phyloP scores from a whole-genome alignment of 2,113 vertebrate genomes.

The Sigmodon hispidus region DNA sequence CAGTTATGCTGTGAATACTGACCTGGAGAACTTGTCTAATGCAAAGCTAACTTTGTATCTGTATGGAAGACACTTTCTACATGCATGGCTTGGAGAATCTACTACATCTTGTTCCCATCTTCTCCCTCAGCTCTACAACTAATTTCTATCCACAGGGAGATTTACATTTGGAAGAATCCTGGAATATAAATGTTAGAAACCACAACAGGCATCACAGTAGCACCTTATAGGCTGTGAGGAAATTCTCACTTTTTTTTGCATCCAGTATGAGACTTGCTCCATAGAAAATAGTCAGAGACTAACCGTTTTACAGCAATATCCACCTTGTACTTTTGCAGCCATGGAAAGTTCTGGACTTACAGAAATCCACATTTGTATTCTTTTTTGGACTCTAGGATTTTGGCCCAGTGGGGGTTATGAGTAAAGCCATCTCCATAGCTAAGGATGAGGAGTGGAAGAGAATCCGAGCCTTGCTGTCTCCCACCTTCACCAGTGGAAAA shows the following conservation, averaged over 20 bases:
- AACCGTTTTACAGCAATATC: neutral
- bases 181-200: neutral
- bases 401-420: slow-evolving; percentile 48
- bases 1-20: neutral
- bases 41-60: neutral
- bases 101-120: neutral
- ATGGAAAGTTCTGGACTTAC: neutral
- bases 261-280: neutral
- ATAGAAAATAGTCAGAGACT: neutral
- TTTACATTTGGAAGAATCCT: neutral
- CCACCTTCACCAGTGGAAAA: slow-evolving; percentile 90
- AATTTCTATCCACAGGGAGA: neutral
- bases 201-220: no score
- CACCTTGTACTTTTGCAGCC: neutral
- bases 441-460: slow-evolving; percentile 85
- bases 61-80: neutral
- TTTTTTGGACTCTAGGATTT: slow-evolving; percentile 52
- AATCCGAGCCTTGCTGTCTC: slow-evolving; percentile 88
- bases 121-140: neutral
- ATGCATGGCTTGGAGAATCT: neutral
- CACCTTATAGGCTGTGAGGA: no score
- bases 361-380: neutral
- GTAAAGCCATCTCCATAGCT: accelerated
- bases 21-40: neutral
- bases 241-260: neutral